These are phyloP conservation scores for Endomychus coccineus DNA, from an alignment of 2,888 invertebrate species.

Conservation along the genomic window DNA sequence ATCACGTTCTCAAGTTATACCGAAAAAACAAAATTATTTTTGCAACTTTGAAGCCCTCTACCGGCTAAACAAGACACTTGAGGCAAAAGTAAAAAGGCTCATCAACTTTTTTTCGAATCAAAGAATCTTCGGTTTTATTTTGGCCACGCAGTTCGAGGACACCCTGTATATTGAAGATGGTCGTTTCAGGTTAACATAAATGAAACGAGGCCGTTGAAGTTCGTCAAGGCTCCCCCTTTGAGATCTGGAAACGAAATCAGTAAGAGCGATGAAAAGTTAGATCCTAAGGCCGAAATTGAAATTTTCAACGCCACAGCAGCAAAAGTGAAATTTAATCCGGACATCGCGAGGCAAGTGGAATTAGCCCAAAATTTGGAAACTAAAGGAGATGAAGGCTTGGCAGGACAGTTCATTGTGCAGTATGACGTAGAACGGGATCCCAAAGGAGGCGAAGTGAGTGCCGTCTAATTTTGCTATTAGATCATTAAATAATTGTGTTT, in stretches of 20 bases:
- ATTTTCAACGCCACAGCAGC: slow-evolving; percentile 29
- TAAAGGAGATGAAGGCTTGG: slow-evolving; percentile 44
- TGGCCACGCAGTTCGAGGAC: no score
- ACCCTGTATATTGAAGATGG: no score
- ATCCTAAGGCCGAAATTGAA: slow-evolving; percentile 33
- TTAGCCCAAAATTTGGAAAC: slow-evolving; percentile 40
- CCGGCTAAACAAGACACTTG: no score
- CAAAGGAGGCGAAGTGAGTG: slow-evolving; percentile 50
- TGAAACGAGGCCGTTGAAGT: slow-evolving; percentile 55
- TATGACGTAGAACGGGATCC: slow-evolving; percentile 59
- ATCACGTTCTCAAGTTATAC: no score
- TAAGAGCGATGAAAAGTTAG: slow-evolving; percentile 46
- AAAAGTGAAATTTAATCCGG: slow-evolving; percentile 51
- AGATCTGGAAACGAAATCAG: slow-evolving; percentile 58
- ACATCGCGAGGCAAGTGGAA: slow-evolving; percentile 50
- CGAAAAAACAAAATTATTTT: no score
- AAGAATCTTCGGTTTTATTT: no score
- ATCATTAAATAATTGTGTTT: not conserved
- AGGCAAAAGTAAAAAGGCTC: no score
- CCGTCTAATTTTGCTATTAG: no score
- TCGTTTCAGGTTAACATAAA: slow-evolving; percentile 51
- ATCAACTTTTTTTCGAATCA: no score
- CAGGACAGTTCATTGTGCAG: slow-evolving; percentile 60
- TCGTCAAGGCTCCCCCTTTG: slow-evolving; percentile 50
- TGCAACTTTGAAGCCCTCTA: no score